Percentiles rank a stretch among this genome's conserved stretches.
These are phyloP conservation scores for Latrodectus geometricus DNA, from an alignment of 1,140 invertebrate species.

Conservation along the genomic window DNA sequence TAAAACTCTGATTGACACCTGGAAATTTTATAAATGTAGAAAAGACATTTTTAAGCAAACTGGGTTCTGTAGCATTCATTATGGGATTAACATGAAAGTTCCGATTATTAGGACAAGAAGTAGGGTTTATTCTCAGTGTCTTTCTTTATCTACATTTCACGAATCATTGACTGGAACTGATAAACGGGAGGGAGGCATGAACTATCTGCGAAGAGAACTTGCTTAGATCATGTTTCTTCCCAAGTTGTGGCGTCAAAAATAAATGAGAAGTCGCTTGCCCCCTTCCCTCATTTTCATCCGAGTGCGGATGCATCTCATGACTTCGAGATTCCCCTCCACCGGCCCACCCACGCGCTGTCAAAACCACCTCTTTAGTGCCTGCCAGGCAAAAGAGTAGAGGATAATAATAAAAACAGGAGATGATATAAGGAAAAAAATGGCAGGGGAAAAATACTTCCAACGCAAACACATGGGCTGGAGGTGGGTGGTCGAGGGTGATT, in stretches of 20 bases:
- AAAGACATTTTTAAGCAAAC: no score
- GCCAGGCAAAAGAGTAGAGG: background rate
- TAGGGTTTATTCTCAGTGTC: no score
- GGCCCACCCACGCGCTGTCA: background rate
- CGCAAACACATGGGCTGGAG: constrained; percentile 3
- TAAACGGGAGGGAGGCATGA: no score
- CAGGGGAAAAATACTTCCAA: background rate
- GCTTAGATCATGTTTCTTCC: background rate
- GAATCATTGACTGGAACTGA: no score
- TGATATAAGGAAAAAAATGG: constrained; percentile 11
- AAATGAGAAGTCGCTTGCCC: background rate
- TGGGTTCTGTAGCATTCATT: no score
- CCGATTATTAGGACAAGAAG: no score
- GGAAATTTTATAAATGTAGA: no score
- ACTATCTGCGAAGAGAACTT: no score
- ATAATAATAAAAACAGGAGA: background rate
- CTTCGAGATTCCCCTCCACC: background rate
- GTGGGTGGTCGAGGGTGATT: background rate
- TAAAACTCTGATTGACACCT: no score
- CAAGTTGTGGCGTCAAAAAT: no score
- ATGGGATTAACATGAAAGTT: no score
- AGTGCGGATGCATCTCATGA: background rate
- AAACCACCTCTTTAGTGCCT: constrained; percentile 16
- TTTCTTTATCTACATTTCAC: no score
- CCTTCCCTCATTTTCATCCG: background rate